These are phyloP conservation scores for Sacculina carcini DNA, from an alignment of 2,888 invertebrate genomes.

Conservation along the genomic window DNA sequence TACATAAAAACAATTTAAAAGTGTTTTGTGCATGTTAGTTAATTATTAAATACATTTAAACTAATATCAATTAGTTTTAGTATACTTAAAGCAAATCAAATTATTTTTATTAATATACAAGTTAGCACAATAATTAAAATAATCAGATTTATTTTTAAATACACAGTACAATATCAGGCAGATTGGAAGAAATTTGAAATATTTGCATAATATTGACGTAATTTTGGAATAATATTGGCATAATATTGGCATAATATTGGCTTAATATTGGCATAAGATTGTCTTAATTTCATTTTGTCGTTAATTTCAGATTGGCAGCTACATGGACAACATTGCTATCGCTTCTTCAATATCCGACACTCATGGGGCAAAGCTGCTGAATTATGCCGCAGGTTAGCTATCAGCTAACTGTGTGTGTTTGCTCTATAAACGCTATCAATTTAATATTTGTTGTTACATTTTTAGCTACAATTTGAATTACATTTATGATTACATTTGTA, in stretches of 20 bases:
- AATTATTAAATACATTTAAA: no score
- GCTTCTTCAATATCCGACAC: constrained; percentile 81
- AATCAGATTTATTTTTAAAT: no score
- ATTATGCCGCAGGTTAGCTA: constrained; percentile 67
- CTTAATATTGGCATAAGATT: background rate
- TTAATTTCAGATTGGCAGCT: constrained; percentile 66
- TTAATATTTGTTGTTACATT: background rate
- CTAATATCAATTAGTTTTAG: no score
- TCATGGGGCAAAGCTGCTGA: constrained; percentile 88
- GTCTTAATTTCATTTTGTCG: no score
- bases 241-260: background rate
- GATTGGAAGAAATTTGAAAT: no score
- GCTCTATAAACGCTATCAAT: background rate
- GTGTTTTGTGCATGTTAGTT: no score
- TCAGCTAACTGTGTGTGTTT: constrained; percentile 5
- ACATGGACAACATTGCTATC: constrained; percentile 71
- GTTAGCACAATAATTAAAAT: no score
- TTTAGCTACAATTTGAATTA: no score
- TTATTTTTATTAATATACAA: no score
- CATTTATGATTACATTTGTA: no score
- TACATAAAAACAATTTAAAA: background rate
- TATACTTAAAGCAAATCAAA: no score
- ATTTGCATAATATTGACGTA: constrained; percentile 4
- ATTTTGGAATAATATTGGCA: background rate
- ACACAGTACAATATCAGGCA: no score